These are phyloP conservation scores for Drosophila testacea DNA, from an alignment of 2,888 invertebrate genomes.

Conservation along the genomic window DNA sequence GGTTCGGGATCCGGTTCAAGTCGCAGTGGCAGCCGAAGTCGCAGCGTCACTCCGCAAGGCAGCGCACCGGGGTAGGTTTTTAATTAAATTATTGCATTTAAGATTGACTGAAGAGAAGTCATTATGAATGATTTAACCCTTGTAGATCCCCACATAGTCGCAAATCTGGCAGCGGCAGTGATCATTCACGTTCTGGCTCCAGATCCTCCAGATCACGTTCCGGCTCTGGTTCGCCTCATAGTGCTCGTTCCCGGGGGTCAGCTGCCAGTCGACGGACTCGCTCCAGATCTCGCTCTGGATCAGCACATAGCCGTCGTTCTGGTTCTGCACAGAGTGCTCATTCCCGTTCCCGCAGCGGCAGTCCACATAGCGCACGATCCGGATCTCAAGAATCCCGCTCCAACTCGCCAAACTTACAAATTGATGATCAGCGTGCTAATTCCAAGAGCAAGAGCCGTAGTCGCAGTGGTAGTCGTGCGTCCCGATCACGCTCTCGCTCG, in stretches of 20 bases:
- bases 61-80: conserved; percentile 65
- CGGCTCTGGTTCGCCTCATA: conserved; percentile 65
- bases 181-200: conserved; percentile 77
- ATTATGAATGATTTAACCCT: background rate
- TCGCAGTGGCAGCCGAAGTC: conserved; percentile 77
- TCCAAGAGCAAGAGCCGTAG: conserved; percentile 77
- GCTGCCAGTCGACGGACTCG: conserved; percentile 43
- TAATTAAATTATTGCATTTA: background rate
- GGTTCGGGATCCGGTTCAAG: conserved; percentile 83
- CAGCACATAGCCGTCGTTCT: conserved; percentile 66
- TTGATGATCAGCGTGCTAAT: conserved; percentile 85
- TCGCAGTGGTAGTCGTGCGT: conserved; percentile 72
- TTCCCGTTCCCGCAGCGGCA: conserved; percentile 67
- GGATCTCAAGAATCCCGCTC: conserved; percentile 85
- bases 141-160: conserved; percentile 73
- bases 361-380: conserved; percentile 64
- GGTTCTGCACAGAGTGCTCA: conserved; percentile 57
- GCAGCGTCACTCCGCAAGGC: conserved; percentile 79
- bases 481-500: conserved; percentile 69
- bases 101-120: background rate
- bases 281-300: conserved; percentile 57
- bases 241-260: conserved; percentile 66
- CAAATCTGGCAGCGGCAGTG: conserved; percentile 79
- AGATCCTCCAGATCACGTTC: conserved; percentile 58
- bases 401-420: conserved; percentile 86